A percentile compares a stretch with the other conserved stretches of the same genome.
Evolutionary conservation across 2,113 vertebrate species (phyloP).

Genomic region (Neomonachus schauinslandi): DNA sequence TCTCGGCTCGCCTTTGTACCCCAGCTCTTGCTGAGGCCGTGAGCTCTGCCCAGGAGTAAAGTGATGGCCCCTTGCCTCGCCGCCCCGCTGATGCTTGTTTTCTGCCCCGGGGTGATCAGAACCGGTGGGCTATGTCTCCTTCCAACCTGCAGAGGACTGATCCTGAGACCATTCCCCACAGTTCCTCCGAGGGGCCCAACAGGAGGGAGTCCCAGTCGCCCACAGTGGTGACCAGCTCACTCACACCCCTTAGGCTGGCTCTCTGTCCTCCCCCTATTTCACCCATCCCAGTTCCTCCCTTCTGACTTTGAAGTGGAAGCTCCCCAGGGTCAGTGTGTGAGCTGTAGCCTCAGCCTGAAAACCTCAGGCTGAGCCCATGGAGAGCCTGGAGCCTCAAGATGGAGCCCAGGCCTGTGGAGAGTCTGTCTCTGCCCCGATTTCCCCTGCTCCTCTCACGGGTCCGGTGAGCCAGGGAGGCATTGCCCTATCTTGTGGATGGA

Average conservation of each 20-base stretch:
- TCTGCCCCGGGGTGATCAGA: neutral
- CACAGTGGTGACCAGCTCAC: accelerated
- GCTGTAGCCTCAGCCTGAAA: neutral
- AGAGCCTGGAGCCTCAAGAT: neutral
- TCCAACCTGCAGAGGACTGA: neutral
- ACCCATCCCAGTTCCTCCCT: neutral
- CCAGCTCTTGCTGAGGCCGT: neutral
- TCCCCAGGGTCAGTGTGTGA: neutral
- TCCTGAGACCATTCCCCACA: neutral
- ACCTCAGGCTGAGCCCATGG: neutral
- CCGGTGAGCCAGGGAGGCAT: accelerated
- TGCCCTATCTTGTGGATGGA: neutral
- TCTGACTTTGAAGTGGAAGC: neutral
- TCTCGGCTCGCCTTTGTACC: neutral
- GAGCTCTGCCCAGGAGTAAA: too few relatives aligned
- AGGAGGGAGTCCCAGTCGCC: neutral
- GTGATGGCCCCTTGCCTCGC: neutral
- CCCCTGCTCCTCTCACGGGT: accelerated
- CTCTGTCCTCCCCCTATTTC: neutral
- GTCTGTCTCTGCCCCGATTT: neutral
- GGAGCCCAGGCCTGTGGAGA: neutral
- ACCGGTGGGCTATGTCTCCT: neutral
- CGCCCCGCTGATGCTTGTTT: neutral
- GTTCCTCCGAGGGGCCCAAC: neutral
- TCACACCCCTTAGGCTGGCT: neutral